Evolutionary conservation across 1,140 invertebrate genomes (phyloP).

Genomic region (Maniola jurtina): DNA sequence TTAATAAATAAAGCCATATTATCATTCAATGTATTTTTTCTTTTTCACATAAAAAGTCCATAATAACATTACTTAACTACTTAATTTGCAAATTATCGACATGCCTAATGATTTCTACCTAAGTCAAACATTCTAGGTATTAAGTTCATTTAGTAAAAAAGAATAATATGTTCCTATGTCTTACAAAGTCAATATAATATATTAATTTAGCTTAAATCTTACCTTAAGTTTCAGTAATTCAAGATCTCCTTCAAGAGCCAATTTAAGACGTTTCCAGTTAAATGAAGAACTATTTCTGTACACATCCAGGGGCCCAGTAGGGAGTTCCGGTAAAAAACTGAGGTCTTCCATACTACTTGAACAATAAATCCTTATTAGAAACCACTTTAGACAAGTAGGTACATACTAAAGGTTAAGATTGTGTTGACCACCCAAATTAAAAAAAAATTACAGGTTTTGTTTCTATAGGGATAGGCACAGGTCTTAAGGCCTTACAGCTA

Average conservation of each 20-base stretch:
- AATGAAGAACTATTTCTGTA: conserved; percentile 88
- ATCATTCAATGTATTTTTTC: too few relatives aligned
- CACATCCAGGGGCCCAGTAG: conserved; percentile 83
- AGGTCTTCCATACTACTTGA: conserved; percentile 64
- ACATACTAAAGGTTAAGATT: not conserved
- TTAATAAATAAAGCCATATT: too few relatives aligned
- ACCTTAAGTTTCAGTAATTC: conserved; percentile 87
- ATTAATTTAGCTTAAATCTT: conserved; percentile 31
- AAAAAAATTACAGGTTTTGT: not conserved
- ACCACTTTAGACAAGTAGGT: not conserved
- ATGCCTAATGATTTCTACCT: too few relatives aligned
- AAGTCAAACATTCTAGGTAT: too few relatives aligned
- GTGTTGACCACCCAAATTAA: not conserved
- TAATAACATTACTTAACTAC: too few relatives aligned
- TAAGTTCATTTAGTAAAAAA: too few relatives aligned
- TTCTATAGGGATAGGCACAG: not conserved
- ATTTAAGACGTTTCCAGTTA: conserved; percentile 88
- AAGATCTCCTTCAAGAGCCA: conserved; percentile 86
- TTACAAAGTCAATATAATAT: too few relatives aligned
- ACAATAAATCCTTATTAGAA: conserved; percentile 11
- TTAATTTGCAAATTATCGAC: too few relatives aligned
- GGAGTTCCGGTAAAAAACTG: conserved; percentile 80
- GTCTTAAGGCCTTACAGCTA: not conserved
- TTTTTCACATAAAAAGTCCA: too few relatives aligned
- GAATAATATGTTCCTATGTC: not conserved